Base-by-base conservation (phyloP, 2,797 vertebrate species). In the Clarias pachynema region DNA sequence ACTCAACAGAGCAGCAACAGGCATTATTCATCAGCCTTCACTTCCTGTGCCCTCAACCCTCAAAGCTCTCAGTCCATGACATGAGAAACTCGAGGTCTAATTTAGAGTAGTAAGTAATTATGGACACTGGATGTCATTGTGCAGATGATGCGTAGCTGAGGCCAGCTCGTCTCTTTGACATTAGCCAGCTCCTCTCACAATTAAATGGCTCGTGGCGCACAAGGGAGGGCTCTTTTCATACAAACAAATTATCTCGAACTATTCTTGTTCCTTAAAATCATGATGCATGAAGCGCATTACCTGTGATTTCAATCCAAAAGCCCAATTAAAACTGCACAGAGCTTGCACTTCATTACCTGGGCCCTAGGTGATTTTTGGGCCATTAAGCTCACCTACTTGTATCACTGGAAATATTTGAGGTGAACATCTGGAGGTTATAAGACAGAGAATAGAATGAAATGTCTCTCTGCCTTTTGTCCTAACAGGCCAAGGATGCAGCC, bases 401-500 rank as follows among this genome's bases (percentile, higher is more conserved):
- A 93, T 93, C 93, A 91, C 90, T 88, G 93, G 93, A 93, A 92
- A 95, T 94, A 91, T 94, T 95, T 95, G 93, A 88, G 94, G 94
- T 93, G 94, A 96, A 96, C 95, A 96, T 95, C 95, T 96, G 94
- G 95, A 94, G 93, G 94, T 95, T 94, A 93, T 92, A 92, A 94
- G 92, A 93, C 92, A 91, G 91, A 94, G 93, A 92, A 94, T 95
- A 93, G 96, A 95, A 95, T 95, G 92, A 94, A 94, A 95, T 91
- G 93, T 91, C 83, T 88, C 91, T 87, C 91, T 91, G 90, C 91
- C 92, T 93, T 94, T 93, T 94, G 93, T 93, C 94, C 93, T 77
- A 90, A 90, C 92, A 90, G 91, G 92, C 90, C 89, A 89, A 91
- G 89, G 91, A 91, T 93, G 94, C 94, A 93, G 92, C 89, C 14